Base-by-base conservation (phyloP, 2,113 vertebrate genomes). In the Suricata suricatta region DNA sequence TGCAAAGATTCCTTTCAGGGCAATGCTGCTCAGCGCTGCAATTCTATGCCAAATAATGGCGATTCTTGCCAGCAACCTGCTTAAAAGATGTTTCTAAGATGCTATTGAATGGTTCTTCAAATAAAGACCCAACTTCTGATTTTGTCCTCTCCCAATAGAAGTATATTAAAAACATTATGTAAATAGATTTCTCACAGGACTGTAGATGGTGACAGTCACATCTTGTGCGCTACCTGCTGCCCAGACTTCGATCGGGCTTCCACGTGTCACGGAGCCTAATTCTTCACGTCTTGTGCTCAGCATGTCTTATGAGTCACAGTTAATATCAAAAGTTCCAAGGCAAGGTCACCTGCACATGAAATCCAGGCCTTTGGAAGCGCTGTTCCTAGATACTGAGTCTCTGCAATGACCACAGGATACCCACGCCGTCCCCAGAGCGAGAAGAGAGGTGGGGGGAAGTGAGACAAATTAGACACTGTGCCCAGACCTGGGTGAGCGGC, bases 151-250 rank as follows among this genome's bases (percentile, higher is more conserved):
- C 63, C 6, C 35, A 4, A 31, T 27, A 6, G 31, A 60, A 60
- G 33, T 10, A 76, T 76, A 63, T 81, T 35, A 76, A 81, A 83
- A 57, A 16, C 19, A 38, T 41, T 44, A 35, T 38, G 17, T 66
- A 83, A 66, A 63, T 23, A 7, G 5, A 74, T 52, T 54, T 81
- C 41, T 54, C 21, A 14, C 4, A 27, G 7, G 27, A 57, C 29
- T 33, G 2, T 6, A 68, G 27, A 41, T 68, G 54, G 13, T 31
- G 8, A 57, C 7, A 10, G 38, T 23, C 19, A 54, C 29, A 35
- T 19, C 16, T 13, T 0, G 0, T 15, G 12, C 7, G 11, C 10
- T 52, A 11, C 23, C 47, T 63, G 57, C 4, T 76, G 23, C 27
- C 31, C 84, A 57, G 69, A 6, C 21, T 52, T 16, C 23, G 4